Percentiles rank a stretch among this genome's conserved stretches.
Evolutionary conservation across 2,797 vertebrate species (phyloP).

Genomic region (Lutjanus campechanus): DNA sequence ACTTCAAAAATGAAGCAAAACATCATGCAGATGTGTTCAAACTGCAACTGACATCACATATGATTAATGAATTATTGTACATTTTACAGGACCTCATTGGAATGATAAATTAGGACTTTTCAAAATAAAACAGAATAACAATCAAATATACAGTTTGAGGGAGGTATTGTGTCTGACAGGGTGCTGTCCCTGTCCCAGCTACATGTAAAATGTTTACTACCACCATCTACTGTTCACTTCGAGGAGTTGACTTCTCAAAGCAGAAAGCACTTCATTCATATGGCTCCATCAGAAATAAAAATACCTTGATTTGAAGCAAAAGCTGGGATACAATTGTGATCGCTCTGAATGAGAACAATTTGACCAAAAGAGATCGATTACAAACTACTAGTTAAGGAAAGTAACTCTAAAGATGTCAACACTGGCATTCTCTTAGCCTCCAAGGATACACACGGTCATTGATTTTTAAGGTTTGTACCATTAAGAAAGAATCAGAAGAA

Average conservation of each 20-base stretch:
- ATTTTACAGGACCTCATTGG: background rate
- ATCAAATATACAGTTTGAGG: background rate
- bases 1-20: background rate
- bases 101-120: background rate
- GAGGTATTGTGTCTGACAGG: conserved; percentile 9
- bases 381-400: background rate
- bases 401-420: background rate
- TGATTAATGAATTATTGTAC: background rate
- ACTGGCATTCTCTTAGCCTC: conserved; percentile 15
- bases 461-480: conserved; percentile 39
- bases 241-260: conserved; percentile 61
- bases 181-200: conserved; percentile 20
- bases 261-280: background rate
- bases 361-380: background rate
- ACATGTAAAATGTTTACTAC: conserved; percentile 83
- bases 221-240: conserved; percentile 88
- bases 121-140: background rate
- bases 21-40: background rate
- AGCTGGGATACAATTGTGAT: background rate
- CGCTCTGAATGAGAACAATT: accelerated
- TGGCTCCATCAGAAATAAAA: background rate
- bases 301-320: background rate
- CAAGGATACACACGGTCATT: conserved; percentile 37
- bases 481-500: conserved; percentile 32
- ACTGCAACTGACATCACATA: background rate